These are phyloP conservation scores for Macrosoma leucophasiata DNA, from an alignment of 2,888 invertebrate genomes.

Conservation along the genomic window DNA sequence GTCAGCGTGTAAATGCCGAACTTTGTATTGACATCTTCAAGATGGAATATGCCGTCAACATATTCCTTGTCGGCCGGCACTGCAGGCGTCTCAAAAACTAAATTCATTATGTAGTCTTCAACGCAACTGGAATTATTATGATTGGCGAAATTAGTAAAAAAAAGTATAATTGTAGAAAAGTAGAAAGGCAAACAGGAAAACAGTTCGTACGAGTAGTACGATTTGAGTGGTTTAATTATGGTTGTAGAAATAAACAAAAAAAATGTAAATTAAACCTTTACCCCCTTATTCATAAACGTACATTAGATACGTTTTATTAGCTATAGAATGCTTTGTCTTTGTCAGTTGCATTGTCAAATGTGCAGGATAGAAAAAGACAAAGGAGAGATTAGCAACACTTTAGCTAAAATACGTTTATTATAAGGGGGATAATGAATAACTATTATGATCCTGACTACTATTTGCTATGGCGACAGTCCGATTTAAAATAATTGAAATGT, in stretches of 20 bases:
- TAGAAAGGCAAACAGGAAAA: too few species aligned
- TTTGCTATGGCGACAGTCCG: background rate
- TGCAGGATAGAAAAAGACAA: too few species aligned
- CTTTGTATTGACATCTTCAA: constrained; percentile 62
- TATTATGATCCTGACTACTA: background rate
- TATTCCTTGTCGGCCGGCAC: constrained; percentile 55
- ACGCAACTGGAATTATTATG: constrained; percentile 47
- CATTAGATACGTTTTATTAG: too few species aligned
- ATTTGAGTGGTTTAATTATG: too few species aligned
- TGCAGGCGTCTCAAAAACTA: constrained; percentile 64
- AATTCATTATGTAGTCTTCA: constrained; percentile 68
- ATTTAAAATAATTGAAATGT: background rate
- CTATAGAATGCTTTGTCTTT: too few species aligned
- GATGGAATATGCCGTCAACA: constrained; percentile 50
- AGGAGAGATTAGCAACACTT: too few species aligned
- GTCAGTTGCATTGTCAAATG: too few species aligned
- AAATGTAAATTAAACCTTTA: constrained; percentile 2
- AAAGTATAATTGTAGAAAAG: background rate
- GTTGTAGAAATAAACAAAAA: too few species aligned
- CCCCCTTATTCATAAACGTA: too few species aligned
- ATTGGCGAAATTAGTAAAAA: too few species aligned
- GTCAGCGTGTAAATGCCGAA: constrained; percentile 65
- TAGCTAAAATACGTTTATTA: too few species aligned
- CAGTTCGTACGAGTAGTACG: too few species aligned
- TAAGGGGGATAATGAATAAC: constrained; percentile 1